Base-by-base conservation (phyloP, 2,888 invertebrate species). In the Diadegma fenestrale region DNA sequence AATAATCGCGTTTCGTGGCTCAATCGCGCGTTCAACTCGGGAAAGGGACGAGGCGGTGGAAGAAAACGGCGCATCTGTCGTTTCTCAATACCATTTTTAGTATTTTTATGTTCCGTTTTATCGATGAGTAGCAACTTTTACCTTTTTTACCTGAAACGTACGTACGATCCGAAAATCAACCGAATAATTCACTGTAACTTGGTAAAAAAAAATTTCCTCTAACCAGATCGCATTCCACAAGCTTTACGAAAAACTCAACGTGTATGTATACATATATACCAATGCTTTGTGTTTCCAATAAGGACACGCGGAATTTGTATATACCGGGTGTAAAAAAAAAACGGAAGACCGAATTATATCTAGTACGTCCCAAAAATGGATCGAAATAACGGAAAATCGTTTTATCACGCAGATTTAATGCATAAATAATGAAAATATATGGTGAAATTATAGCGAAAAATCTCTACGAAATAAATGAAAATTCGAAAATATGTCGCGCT, bases 51-150 rank as follows among this genome's bases (percentile, higher is more conserved):
- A 88, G 63, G 85, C 85, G 79, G 85, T 86, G 79, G 64, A 86
- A 81, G 78, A 85, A 88, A 84, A 86, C 88, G 84, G 87, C 88
- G 88, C 88, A 89, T 88, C 87, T 84, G 77, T 86, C 86, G 79
- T 81, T 76, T 75, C 73, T 19, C 75, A 80, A 80, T 19, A 66
- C n/a, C 17, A 69, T 43, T 48, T 30, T 48, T 64, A 30, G n/a
- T 43, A 58, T 63, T 71, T 37, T 45, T 61, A n/a, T 6, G 17
- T 37, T 33, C n/a, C 61, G 10, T 45, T 69, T n/a, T 14, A 17
- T 76, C 41, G 22, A 19, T 33, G 26, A 58, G 54, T 54, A 58
- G 37, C 7, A 37, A 10, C 6, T 26, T 22, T 58, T 14, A 58
- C 26, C 26, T 26, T 58, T 54, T 22, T 58, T 10, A 58, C 58